Conservation (phyloP, 2,797 vertebrate genomes). For the Chelon labrosus region DNA sequence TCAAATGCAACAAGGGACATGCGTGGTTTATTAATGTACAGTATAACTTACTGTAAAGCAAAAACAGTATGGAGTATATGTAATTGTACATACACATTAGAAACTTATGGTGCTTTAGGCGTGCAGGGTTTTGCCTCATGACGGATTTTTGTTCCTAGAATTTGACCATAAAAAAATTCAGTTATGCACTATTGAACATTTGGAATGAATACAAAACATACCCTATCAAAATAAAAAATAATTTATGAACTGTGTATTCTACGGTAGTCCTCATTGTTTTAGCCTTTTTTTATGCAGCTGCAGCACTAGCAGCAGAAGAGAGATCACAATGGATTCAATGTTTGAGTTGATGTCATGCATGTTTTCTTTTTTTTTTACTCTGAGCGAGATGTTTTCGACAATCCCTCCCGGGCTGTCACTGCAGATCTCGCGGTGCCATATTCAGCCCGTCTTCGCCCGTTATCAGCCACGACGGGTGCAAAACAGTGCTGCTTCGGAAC, state of each 20-base stretch:
- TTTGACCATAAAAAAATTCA: slow-evolving; percentile 39
- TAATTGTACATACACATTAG: slow-evolving; percentile 59
- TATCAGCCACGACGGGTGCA: slow-evolving; percentile 78
- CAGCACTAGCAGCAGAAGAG: not conserved
- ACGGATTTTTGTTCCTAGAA: slow-evolving; percentile 59
- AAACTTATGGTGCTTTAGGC: slow-evolving; percentile 76
- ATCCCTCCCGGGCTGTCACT: slow-evolving; percentile 70
- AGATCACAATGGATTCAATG: slow-evolving; percentile 32
- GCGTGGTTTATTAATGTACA: slow-evolving; percentile 63
- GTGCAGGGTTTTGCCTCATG: slow-evolving; percentile 66
- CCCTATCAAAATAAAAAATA: slow-evolving; percentile 72
- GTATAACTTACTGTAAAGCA: slow-evolving; percentile 61
- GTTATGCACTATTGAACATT: slow-evolving; percentile 45
- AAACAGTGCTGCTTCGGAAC: slow-evolving; percentile 80
- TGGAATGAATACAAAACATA: slow-evolving; percentile 61
- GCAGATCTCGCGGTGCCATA: slow-evolving; percentile 64
- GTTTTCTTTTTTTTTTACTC: slow-evolving; percentile 25
- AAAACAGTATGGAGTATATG: slow-evolving; percentile 42
- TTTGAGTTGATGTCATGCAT: slow-evolving; percentile 52
- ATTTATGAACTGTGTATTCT: slow-evolving; percentile 64
- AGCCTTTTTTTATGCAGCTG: not conserved
- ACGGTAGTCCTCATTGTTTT: slow-evolving; percentile 1
- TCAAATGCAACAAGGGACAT: slow-evolving; percentile 45
- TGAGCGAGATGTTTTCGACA: slow-evolving; percentile 36
- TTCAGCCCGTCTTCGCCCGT: slow-evolving; percentile 53